Evolutionary conservation across 2,113 vertebrate species (phyloP).

Genomic region (Callionymus lyra): DNA sequence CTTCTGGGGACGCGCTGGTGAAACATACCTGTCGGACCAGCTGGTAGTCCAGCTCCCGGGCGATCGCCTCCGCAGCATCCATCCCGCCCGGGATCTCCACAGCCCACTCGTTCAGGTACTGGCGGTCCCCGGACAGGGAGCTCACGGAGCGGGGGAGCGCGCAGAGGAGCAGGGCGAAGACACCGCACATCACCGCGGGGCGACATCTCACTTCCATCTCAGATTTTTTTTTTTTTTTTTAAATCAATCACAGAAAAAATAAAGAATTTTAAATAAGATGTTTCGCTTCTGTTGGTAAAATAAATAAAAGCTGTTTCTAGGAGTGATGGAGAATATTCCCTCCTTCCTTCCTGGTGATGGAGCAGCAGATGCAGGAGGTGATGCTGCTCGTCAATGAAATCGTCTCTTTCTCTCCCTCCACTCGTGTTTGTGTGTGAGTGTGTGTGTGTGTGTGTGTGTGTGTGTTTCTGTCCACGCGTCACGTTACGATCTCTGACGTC

Average conservation of each 20-base stretch:
- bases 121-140: constrained; percentile 58
- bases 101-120: constrained; percentile 97
- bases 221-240: too few relatives aligned
- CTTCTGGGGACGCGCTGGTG: background rate
- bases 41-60: constrained; percentile 83
- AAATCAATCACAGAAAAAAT: constrained; percentile 35
- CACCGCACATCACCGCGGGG: constrained; percentile 62
- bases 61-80: constrained; percentile 76
- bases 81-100: constrained; percentile 86
- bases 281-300: too few relatives aligned
- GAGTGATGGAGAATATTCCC: background rate
- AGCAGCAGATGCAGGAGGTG: constrained; percentile 25
- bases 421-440: constrained; percentile 19
- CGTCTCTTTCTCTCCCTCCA: background rate
- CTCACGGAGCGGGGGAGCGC: constrained; percentile 27
- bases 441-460: constrained; percentile 31
- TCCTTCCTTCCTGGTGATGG: constrained; percentile 6
- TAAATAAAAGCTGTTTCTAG: background rate
- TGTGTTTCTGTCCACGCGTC: constrained; percentile 78
- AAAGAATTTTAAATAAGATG: constrained; percentile 5
- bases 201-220: constrained; percentile 75
- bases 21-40: constrained; percentile 86
- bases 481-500: constrained; percentile 91
- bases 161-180: constrained; percentile 52
- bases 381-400: constrained; percentile 37